These are phyloP conservation scores for Tholera decimalis DNA, from an alignment of 2,888 invertebrate species.

Conservation along the genomic window DNA sequence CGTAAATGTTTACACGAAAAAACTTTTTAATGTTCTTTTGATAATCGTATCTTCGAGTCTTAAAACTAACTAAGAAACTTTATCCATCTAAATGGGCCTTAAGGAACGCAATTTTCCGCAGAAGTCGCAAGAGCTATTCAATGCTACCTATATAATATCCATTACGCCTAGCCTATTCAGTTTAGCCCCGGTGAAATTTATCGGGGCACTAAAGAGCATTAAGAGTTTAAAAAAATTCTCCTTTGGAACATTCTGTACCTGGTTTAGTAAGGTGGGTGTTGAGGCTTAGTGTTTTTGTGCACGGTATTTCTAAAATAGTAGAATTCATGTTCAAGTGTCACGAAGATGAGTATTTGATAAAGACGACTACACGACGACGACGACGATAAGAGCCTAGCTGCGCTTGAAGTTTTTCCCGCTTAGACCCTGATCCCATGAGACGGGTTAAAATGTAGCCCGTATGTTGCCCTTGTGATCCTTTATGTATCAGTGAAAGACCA, in stretches of 20 bases:
- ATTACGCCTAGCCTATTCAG: slow-evolving; percentile 18
- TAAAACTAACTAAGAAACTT: too few species aligned
- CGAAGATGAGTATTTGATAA: neutral
- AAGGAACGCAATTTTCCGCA: slow-evolving; percentile 7
- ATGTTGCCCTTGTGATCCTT: too few species aligned
- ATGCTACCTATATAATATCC: slow-evolving; percentile 9
- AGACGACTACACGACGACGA: neutral
- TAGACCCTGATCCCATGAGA: too few species aligned
- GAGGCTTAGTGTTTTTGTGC: neutral
- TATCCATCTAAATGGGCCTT: too few species aligned
- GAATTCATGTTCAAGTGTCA: neutral
- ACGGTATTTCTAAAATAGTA: neutral
- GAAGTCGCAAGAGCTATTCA: slow-evolving; percentile 10
- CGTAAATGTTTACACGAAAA: too few species aligned
- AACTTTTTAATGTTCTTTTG: too few species aligned
- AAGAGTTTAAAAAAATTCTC: slow-evolving; percentile 23
- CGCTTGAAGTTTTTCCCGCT: too few species aligned
- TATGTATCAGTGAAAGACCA: too few species aligned
- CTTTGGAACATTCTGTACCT: neutral
- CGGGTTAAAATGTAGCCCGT: too few species aligned
- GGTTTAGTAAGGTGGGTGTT: neutral
- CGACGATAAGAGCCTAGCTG: too few species aligned
- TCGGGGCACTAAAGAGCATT: slow-evolving; percentile 1
- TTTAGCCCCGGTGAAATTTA: slow-evolving; percentile 7
- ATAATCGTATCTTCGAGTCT: too few species aligned